Evolutionary conservation across 2,888 invertebrate genomes (phyloP).

Genomic region (Hemicrepidius hirtus): DNA sequence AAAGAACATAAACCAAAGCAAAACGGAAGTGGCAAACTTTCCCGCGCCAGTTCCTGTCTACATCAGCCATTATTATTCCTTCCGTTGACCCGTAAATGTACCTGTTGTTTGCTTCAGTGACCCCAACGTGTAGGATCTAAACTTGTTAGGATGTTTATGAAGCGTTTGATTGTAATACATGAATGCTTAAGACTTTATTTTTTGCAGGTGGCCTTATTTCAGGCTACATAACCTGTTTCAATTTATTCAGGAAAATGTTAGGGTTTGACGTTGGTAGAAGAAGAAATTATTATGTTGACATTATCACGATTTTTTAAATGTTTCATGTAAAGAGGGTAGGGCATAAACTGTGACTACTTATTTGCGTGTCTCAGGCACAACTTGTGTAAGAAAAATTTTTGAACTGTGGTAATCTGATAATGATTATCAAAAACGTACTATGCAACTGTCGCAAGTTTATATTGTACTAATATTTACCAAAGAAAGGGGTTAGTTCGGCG

Average conservation of each 20-base stretch:
- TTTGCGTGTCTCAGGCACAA: too few relatives aligned
- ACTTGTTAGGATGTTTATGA: slow-evolving; percentile 26
- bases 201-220: slow-evolving; percentile 11
- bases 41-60: slow-evolving; percentile 53
- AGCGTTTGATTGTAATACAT: slow-evolving; percentile 34
- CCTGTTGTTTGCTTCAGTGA: slow-evolving; percentile 48
- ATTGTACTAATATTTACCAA: too few relatives aligned
- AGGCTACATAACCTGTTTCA: not conserved
- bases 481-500: too few relatives aligned
- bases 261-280: too few relatives aligned
- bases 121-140: slow-evolving; percentile 25
- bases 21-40: slow-evolving; percentile 48
- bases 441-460: too few relatives aligned
- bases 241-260: not conserved
- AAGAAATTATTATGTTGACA: too few relatives aligned
- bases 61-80: slow-evolving; percentile 43
- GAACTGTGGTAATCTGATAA: too few relatives aligned
- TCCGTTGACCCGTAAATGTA: slow-evolving; percentile 52
- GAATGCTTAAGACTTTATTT: slow-evolving; percentile 1
- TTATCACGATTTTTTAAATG: too few relatives aligned
- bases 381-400: too few relatives aligned
- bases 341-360: too few relatives aligned
- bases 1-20: slow-evolving; percentile 24
- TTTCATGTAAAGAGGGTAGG: too few relatives aligned
- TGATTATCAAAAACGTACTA: too few relatives aligned